Evolutionary conservation across 2,113 vertebrate species (phyloP).

Genomic region (Microtus montanus): DNA sequence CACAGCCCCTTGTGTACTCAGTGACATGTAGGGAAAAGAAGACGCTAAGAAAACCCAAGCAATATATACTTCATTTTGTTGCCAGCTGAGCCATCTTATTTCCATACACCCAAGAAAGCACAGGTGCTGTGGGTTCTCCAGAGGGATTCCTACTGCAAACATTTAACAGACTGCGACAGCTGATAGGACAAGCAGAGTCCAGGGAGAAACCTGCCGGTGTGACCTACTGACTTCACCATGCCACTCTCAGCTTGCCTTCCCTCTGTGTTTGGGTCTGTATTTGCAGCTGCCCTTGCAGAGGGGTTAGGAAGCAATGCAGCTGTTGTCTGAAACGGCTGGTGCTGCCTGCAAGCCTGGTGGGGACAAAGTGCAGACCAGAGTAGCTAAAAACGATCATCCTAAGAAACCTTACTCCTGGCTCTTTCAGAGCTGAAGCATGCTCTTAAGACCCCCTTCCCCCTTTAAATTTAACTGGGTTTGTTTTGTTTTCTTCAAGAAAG

Average conservation of each 20-base stretch:
- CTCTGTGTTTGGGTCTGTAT: not conserved
- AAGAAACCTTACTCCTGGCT: not conserved
- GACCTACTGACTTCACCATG: conserved; percentile 56
- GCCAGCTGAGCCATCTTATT: conserved; percentile 47
- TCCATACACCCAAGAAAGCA: conserved; percentile 8
- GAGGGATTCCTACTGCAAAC: conserved; percentile 39
- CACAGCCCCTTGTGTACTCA: not conserved
- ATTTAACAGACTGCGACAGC: conserved; percentile 57
- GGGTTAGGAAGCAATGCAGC: not conserved
- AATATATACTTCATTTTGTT: not conserved
- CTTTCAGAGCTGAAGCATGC: not conserved
- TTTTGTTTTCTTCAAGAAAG: not conserved
- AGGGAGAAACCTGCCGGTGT: conserved; percentile 46
- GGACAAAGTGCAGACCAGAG: not conserved
- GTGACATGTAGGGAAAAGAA: not conserved
- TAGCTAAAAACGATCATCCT: not conserved
- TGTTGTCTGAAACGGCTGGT: not conserved
- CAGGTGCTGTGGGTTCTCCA: conserved; percentile 53
- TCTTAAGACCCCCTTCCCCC: not conserved
- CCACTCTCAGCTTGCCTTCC: not conserved
- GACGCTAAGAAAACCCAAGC: conserved; percentile 27
- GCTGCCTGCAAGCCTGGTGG: not conserved
- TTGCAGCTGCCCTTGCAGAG: conserved; percentile 50
- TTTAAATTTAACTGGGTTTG: not conserved
- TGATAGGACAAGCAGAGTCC: conserved; percentile 52